Percentiles rank a stretch among this genome's conserved stretches.
Conservation (phyloP, 1,140 invertebrate species). For the Lerema accius region DNA sequence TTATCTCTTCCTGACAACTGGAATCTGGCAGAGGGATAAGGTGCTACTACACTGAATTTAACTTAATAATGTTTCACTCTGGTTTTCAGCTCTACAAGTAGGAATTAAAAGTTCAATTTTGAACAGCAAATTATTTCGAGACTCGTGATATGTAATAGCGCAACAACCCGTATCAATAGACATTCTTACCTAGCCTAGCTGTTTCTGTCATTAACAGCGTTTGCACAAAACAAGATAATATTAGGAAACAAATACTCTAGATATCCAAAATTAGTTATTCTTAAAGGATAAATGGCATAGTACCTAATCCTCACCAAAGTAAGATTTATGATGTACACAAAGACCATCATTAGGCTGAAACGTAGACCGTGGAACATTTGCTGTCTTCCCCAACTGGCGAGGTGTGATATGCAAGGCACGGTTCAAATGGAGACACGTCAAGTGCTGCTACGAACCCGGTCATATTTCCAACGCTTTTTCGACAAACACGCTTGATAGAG, state of each 20-base stretch:
- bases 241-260: no score
- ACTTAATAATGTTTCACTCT: constrained; percentile 4
- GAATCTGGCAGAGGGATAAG: constrained; percentile 22
- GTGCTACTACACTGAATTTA: constrained; percentile 24
- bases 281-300: neutral
- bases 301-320: neutral
- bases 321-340: constrained; percentile 20
- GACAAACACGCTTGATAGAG: constrained; percentile 62
- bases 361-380: constrained; percentile 7
- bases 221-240: no score
- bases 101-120: neutral
- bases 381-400: constrained; percentile 8
- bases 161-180: no score
- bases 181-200: no score
- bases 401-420: constrained; percentile 36
- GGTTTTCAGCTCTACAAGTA: neutral
- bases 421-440: constrained; percentile 37
- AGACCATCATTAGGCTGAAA: constrained; percentile 8
- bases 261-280: no score
- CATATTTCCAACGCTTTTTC: constrained; percentile 67
- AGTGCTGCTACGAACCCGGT: constrained; percentile 47
- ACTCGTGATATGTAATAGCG: no score
- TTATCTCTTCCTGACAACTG: constrained; percentile 31
- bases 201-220: no score
- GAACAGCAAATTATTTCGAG: neutral